phyloP scores from a whole-genome alignment of 2,797 vertebrate genomes.

The Cynodonichthys magdalenae region DNA sequence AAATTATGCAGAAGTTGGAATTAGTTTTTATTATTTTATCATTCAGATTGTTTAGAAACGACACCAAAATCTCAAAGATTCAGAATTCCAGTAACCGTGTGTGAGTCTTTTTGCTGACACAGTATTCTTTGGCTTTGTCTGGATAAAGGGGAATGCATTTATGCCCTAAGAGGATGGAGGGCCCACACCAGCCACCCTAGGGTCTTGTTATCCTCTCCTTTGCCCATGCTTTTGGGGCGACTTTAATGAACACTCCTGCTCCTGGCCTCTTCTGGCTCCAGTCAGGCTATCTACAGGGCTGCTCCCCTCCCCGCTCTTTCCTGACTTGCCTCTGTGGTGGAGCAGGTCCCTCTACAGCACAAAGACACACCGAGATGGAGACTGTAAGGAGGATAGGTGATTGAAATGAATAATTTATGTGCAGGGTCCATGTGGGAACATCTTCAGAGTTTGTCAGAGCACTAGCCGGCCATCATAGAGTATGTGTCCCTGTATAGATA shows the following conservation, averaged over 20 bases:
- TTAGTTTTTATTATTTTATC: constrained; percentile 24
- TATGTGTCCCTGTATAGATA: constrained; percentile 29
- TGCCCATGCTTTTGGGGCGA: constrained; percentile 75
- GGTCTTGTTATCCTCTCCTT: constrained; percentile 85
- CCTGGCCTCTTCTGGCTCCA: constrained; percentile 74
- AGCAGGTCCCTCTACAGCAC: constrained; percentile 58
- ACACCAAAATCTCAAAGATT: constrained; percentile 44
- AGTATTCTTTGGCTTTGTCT: constrained; percentile 71
- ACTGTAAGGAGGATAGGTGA: constrained; percentile 68
- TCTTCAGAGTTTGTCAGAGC: constrained; percentile 61
- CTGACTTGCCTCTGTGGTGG: constrained; percentile 42
- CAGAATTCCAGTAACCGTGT: constrained; percentile 45
- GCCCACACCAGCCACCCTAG: constrained; percentile 78
- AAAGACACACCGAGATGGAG: constrained; percentile 61
- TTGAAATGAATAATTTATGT: constrained; percentile 83
- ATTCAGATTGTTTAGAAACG: constrained; percentile 40
- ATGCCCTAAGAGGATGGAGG: constrained; percentile 72
- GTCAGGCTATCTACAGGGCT: constrained; percentile 74
- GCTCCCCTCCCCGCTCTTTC: constrained; percentile 35
- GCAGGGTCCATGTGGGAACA: constrained; percentile 68
- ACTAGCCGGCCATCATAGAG: constrained; percentile 37
- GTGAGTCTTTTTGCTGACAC: constrained; percentile 71
- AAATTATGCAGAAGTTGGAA: neutral
- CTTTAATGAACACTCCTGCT: constrained; percentile 83
- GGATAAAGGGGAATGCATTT: constrained; percentile 81